phyloP scores from a whole-genome alignment of 1,140 invertebrate species.

The Hylaeus anthracinus region DNA sequence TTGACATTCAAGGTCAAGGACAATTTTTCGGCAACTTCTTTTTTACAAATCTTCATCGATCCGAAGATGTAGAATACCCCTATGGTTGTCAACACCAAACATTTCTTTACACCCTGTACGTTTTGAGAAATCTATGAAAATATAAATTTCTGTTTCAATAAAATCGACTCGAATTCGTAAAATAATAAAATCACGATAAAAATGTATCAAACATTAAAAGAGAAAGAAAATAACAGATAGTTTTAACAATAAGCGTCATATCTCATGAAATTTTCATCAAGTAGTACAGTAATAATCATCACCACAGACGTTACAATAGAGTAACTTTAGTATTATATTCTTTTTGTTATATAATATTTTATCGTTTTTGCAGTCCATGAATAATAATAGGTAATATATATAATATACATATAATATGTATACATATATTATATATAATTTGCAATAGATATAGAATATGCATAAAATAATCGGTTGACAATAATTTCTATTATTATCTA shows the following conservation, averaged over 20 bases:
- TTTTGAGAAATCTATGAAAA: slow-evolving; percentile 38
- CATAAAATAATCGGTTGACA: slow-evolving; percentile 68
- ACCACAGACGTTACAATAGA: slow-evolving; percentile 63
- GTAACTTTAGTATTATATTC: slow-evolving; percentile 67
- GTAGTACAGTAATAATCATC: slow-evolving; percentile 70
- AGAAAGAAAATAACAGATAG: slow-evolving; percentile 64
- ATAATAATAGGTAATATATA: slow-evolving; percentile 66
- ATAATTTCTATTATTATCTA: slow-evolving; percentile 70
- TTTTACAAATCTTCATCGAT: too few relatives aligned
- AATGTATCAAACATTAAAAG: slow-evolving; percentile 55
- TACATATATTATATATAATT: slow-evolving; percentile 59
- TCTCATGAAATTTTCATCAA: slow-evolving; percentile 68
- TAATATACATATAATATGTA: slow-evolving; percentile 43
- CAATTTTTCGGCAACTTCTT: too few relatives aligned
- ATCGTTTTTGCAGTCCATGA: slow-evolving; percentile 64
- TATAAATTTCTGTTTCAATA: slow-evolving; percentile 22
- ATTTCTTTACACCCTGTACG: neutral
- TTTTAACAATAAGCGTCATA: slow-evolving; percentile 71
- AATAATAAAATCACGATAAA: slow-evolving; percentile 28
- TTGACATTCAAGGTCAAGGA: too few relatives aligned
- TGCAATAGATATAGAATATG: slow-evolving; percentile 66
- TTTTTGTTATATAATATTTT: slow-evolving; percentile 64
- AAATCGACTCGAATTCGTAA: slow-evolving; percentile 40
- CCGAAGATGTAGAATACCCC: too few relatives aligned
- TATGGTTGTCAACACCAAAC: too few relatives aligned